phyloP scores from a whole-genome alignment of 1,140 invertebrate genomes.

The honey bee (Apis mellifera) region Amel_HAv3.1 CM009942.2:11437501-11438000 shows the following conservation, averaged over 20 bases:
- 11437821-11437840: not conserved
- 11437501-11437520: slow-evolving; percentile 24
- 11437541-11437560: not conserved
- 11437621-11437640: not conserved
- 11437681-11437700: slow-evolving; percentile 13
- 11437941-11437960: not conserved
- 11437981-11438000: not conserved
- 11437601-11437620: not conserved
- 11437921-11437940: not conserved
- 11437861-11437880: slow-evolving; percentile 9
- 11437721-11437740: not conserved
- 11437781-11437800: no score
- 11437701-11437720: not conserved
- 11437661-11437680: not conserved
- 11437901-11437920: not conserved
- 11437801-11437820: no score
- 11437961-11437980: not conserved
- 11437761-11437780: no score
- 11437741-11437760: no score
- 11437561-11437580: not conserved
- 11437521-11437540: slow-evolving; percentile 2
- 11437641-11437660: not conserved
- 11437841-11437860: slow-evolving; percentile 24
- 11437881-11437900: not conserved
- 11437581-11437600: slow-evolving; percentile 4